Conservation (phyloP, 2,113 vertebrate species). For the Salvelinus sp. region DNA sequence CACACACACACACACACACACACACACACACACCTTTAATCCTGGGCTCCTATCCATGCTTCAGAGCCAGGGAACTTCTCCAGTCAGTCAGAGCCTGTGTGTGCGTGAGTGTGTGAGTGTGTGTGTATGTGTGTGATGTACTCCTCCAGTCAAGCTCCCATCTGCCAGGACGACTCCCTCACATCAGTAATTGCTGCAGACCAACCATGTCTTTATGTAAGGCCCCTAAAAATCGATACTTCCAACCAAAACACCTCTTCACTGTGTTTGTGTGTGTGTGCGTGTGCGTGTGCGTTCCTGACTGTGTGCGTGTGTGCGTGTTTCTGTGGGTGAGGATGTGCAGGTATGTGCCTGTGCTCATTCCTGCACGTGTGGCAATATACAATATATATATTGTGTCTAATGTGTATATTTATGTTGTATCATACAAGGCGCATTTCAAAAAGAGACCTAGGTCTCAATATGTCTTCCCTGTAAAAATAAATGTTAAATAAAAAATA, state of each 20-base stretch:
- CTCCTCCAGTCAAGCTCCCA: slow-evolving; percentile 42
- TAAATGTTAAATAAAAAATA: too few species aligned
- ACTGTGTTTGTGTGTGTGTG: slow-evolving; percentile 13
- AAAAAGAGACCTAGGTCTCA: too few species aligned
- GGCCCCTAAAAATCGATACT: slow-evolving; percentile 44
- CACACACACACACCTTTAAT: slow-evolving; percentile 29
- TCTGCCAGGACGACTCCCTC: slow-evolving; percentile 41
- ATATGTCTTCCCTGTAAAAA: too few species aligned
- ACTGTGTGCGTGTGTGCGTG: too few species aligned
- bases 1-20: too few species aligned
- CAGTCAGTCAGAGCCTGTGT: too few species aligned
- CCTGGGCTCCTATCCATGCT: not conserved
- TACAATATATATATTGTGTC: too few species aligned
- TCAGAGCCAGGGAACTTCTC: slow-evolving; percentile 2
- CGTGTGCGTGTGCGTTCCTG: not conserved
- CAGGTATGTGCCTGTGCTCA: too few species aligned
- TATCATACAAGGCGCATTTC: too few species aligned
- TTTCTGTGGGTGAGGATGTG: not conserved
- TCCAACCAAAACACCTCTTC: slow-evolving; percentile 24
- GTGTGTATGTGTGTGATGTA: too few species aligned
- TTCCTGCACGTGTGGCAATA: slow-evolving; percentile 22
- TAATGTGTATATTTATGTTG: too few species aligned
- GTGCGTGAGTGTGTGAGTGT: too few species aligned
- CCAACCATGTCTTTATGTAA: slow-evolving; percentile 62
- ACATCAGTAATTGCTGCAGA: slow-evolving; percentile 52